Percentiles rank a stretch among this genome's conserved stretches.
These are phyloP conservation scores for Drosophila mauritiana DNA, from an alignment of 1,140 invertebrate genomes.

Conservation along the genomic window DNA sequence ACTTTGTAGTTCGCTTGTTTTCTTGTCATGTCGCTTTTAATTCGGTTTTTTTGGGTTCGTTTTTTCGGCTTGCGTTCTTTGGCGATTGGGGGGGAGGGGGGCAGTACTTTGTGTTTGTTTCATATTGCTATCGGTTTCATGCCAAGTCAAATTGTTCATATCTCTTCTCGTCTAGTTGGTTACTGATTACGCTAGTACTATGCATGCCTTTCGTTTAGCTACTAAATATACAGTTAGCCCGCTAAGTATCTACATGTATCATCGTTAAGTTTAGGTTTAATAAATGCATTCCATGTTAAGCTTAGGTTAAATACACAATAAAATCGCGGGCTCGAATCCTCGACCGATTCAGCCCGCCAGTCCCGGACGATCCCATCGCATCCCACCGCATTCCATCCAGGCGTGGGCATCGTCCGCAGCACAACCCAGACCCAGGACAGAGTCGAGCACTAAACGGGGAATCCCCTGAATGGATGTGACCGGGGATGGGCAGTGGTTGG, in stretches of 20 bases:
- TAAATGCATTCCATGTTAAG: conserved; percentile 66
- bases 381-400: neutral
- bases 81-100: neutral
- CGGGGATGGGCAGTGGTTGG: neutral
- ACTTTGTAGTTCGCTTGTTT: conserved; percentile 36
- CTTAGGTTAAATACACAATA: conserved; percentile 62
- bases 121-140: conserved; percentile 73
- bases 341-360: conserved; percentile 43
- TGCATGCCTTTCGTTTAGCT: conserved; percentile 59
- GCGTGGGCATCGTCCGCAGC: conserved; percentile 37
- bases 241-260: conserved; percentile 38
- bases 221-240: conserved; percentile 73
- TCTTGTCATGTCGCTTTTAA: conserved; percentile 10
- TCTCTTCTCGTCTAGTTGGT: conserved; percentile 19
- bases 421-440: conserved; percentile 55
- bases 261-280: conserved; percentile 33
- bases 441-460: conserved; percentile 49
- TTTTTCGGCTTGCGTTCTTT: neutral
- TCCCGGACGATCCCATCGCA: conserved; percentile 30
- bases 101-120: conserved; percentile 60
- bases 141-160: conserved; percentile 30
- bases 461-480: conserved; percentile 4
- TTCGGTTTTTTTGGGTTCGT: neutral
- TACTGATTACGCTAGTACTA: conserved; percentile 42
- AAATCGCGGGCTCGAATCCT: conserved; percentile 45